Evolutionary conservation across 2,888 invertebrate genomes (phyloP).

Genomic region (Ariolimax columbianus): DNA sequence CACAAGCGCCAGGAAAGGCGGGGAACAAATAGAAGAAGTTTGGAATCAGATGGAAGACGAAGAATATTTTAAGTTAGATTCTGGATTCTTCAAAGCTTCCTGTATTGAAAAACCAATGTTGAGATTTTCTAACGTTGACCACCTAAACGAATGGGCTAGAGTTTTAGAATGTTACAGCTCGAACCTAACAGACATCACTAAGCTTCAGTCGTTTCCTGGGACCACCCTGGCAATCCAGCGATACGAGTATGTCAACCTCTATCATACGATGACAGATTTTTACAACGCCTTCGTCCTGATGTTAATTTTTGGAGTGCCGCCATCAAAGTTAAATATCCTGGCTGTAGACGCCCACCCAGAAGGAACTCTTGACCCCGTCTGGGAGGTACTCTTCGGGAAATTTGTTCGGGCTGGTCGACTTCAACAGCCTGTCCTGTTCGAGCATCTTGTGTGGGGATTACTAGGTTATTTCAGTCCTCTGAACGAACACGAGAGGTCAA

Average conservation of each 20-base stretch:
- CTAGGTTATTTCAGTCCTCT: constrained; percentile 74
- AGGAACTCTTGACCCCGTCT: constrained; percentile 71
- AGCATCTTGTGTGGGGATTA: constrained; percentile 70
- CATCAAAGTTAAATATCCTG: constrained; percentile 67
- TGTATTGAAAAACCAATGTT: constrained; percentile 50
- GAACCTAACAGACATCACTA: constrained; percentile 17
- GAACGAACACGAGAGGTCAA: constrained; percentile 61
- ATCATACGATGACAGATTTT: constrained; percentile 74
- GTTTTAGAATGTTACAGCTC: constrained; percentile 11
- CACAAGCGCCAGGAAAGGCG: constrained; percentile 31
- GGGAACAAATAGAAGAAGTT: constrained; percentile 55
- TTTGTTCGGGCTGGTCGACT: constrained; percentile 65
- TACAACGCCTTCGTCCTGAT: constrained; percentile 71
- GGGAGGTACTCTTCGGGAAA: constrained; percentile 73
- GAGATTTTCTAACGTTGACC: constrained; percentile 1
- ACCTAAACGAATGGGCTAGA: constrained; percentile 9
- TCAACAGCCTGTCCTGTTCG: constrained; percentile 57
- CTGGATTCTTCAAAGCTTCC: constrained; percentile 63
- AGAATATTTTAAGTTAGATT: constrained; percentile 61
- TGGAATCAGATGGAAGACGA: constrained; percentile 62
- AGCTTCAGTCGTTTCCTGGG: constrained; percentile 16
- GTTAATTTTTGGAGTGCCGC: constrained; percentile 60
- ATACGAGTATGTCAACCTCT: constrained; percentile 74
- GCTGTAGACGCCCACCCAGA: constrained; percentile 75
- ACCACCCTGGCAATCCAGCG: constrained; percentile 69